Percentiles rank a stretch among this genome's conserved stretches.
phyloP scores from a whole-genome alignment of 2,888 invertebrate species.

The Lissonota sp. region DNA sequence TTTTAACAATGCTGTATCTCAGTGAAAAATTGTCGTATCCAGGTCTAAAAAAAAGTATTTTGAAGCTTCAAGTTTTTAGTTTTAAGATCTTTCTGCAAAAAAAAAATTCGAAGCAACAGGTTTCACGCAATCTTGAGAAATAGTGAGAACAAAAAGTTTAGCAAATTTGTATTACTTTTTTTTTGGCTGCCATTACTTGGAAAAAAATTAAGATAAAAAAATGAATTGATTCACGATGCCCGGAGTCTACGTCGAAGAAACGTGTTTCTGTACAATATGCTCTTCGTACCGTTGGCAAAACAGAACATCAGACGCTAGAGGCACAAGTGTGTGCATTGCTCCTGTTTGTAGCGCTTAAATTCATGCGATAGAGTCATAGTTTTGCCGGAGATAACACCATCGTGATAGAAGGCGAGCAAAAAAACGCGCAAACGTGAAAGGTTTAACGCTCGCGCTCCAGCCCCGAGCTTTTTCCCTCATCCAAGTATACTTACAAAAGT shows the following conservation, averaged over 20 bases:
- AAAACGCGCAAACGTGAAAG: conserved; percentile 58
- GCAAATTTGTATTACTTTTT: too few species aligned
- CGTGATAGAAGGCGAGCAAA: conserved; percentile 54
- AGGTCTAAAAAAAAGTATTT: too few species aligned
- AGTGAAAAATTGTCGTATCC: too few species aligned
- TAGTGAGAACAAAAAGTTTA: too few species aligned
- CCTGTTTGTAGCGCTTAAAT: conserved; percentile 54
- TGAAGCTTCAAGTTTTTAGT: too few species aligned
- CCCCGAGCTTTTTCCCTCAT: conserved; percentile 24
- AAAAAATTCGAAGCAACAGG: too few species aligned
- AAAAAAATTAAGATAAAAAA: too few species aligned
- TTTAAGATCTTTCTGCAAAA: too few species aligned
- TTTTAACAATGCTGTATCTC: too few species aligned
- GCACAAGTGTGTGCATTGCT: neutral
- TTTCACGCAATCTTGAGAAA: too few species aligned
- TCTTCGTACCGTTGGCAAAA: neutral
- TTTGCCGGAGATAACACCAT: conserved; percentile 58
- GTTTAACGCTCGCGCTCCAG: conserved; percentile 55
- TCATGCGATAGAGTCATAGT: conserved; percentile 62
- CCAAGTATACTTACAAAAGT: conserved; percentile 22
- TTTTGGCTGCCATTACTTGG: too few species aligned
- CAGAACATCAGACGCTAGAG: neutral
- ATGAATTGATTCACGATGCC: too few species aligned
- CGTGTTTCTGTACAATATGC: neutral
- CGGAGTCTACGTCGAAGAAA: neutral